These are phyloP conservation scores for Urophycis tenuis DNA, from an alignment of 2,797 vertebrate species.

Conservation along the genomic window DNA sequence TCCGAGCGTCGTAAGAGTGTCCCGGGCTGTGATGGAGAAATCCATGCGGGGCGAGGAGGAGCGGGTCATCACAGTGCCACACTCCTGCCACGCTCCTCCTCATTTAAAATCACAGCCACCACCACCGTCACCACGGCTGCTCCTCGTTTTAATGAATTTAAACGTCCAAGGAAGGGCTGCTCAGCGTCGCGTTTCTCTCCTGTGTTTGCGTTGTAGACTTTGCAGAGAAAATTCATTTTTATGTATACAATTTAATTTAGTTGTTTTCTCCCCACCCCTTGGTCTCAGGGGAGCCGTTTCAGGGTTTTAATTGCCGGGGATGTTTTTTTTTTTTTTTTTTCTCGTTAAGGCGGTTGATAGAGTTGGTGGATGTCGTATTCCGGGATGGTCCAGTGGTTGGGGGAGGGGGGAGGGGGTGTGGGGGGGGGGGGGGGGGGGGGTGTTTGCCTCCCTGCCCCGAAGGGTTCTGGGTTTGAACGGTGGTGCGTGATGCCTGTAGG, in stretches of 20 bases:
- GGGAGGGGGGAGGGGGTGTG: no score
- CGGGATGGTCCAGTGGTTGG: neutral
- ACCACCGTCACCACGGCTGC: no score
- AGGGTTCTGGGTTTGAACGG: neutral
- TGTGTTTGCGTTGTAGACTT: no score
- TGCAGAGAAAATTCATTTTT: no score
- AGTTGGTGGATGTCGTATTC: neutral
- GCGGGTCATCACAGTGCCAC: neutral
- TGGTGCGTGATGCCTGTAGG: no score
- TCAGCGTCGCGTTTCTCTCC: neutral
- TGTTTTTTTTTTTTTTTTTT: neutral
- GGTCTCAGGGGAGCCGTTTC: neutral
- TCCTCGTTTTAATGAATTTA: neutral
- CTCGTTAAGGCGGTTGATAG: neutral
- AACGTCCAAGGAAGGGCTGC: neutral
- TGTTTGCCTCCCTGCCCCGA: no score
- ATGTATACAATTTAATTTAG: neutral
- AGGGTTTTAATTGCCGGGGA: neutral
- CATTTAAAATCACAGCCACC: neutral
- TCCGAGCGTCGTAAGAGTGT: conserved; percentile 71
- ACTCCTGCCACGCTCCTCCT: no score
- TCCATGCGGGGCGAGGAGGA: conserved; percentile 49
- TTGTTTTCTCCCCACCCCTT: neutral
- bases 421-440: no score
- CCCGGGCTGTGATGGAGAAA: conserved; percentile 56